Base-by-base conservation (phyloP, 2,113 vertebrate species). In the Bubo bubo region DNA sequence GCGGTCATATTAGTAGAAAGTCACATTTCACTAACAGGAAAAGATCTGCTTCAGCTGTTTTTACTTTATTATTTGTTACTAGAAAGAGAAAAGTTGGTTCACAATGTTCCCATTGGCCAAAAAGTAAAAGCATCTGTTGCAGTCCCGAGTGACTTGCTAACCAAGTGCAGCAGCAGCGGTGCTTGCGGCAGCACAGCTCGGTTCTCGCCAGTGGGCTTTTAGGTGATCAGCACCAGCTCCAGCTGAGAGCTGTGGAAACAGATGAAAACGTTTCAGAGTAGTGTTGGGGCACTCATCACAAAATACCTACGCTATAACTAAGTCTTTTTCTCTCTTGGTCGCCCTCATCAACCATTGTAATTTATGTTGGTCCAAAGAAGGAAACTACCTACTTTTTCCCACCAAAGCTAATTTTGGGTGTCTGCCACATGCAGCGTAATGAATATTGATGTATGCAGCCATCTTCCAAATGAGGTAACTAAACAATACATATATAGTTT, bases 181-280 rank as follows among this genome's bases (percentile, higher is more conserved):
- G 66, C 49, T 72, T 23, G 56, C 56, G 43, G 79, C 60, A 49
- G 63, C 26, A 77, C 79, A 50, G 70, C 94, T 83, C 53, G 35
- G 1, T 24, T 68, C 45, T 50, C 73, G 90, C 91, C 90, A 90
- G 79, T 35, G 63, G 72, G 49, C 70, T 95, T 43, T 79, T 13
- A 81, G 71, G 92, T 86, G 93, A 88, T 79, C 84, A 91, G 79
- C 88, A 86, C 53, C 93, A 84, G 97, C 76, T 95, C 73, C 80
- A 92, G 93, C 71, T n/a, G 77, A 74, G 90, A 92, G 79, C 92
- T 56, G 88, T 22, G 49, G 73, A 60, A 88, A 68, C 9, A 70
- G 22, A 64, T 86, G 96, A 63, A 88, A 11, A 80, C 68, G 49
- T 68, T 79, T 72, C 66, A 90, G 53, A 87, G 28, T 2, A 23